phyloP scores from a whole-genome alignment of 2,797 vertebrate species.

The Gymnothorax javanicus region DNA sequence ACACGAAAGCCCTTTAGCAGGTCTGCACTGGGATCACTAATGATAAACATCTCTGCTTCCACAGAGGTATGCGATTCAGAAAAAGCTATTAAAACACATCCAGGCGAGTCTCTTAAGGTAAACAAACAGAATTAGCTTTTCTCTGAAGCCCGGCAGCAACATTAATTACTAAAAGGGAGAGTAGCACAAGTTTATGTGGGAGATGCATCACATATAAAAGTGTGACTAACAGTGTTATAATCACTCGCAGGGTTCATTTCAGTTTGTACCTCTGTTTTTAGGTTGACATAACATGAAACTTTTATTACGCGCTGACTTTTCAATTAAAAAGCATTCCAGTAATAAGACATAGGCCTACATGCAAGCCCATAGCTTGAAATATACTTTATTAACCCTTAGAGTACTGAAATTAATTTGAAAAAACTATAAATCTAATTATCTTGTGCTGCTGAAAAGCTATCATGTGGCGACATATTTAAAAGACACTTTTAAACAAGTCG shows the following conservation, averaged over 20 bases:
- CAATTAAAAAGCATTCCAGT: not conserved
- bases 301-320: not conserved
- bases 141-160: not conserved
- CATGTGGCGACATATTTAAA: too few relatives aligned
- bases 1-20: constrained; percentile 48
- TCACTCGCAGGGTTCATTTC: not conserved
- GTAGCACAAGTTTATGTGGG: not conserved
- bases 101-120: not conserved
- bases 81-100: not conserved
- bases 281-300: not conserved
- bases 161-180: not conserved
- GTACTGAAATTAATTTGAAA: too few relatives aligned
- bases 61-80: not conserved
- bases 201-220: not conserved
- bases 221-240: not conserved
- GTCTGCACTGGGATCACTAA: constrained; percentile 44
- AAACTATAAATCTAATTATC: too few relatives aligned
- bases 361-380: not conserved
- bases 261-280: not conserved
- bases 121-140: not conserved
- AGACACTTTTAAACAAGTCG: too few relatives aligned
- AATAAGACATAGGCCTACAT: not conserved
- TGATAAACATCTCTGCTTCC: constrained; percentile 49
- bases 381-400: not conserved
- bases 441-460: too few relatives aligned